Base-by-base conservation (phyloP, 2,797 vertebrate genomes). In the Thalassophryne amazonica region DNA sequence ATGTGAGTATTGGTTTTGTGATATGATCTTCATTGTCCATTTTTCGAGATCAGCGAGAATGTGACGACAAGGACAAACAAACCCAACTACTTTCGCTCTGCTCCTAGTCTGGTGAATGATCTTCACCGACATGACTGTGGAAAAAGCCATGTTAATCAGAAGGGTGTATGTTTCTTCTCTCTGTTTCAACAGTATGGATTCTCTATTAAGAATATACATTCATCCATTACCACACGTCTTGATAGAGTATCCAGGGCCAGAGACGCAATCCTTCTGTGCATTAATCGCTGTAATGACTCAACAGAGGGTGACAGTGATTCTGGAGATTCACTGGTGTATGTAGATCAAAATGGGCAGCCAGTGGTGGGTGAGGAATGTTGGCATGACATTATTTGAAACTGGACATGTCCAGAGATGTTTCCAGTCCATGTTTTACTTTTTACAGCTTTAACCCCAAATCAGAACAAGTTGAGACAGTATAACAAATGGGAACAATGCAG, bases 1-100 rank as follows among this genome's bases (percentile, higher is more conserved):
- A 60, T 28, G 76, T 80, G 41, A 13, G 73, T 76, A 74, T 84
- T 78, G 83, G 73, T 78, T 79, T 76, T 59, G 40, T 53, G 86
- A 89, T 89, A 87, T 78, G 65, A 88, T 89, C 86, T 86, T 60
- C 67, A 79, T 68, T 69, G 80, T 78, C 78, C 83, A 42, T 77
- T 81, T 84, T 82, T 79, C 80, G 83, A 87, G 84, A 85, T 86
- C 83, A 82, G 56, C 31, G 35, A 1, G 32, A 79, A 74, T 69
- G 42, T 37, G 20, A 49, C 66, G 65, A 72, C 86, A 83, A 81
- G 80, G 80, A 76, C 76, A 28, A 38, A 30, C 60, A 34, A 76
- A 75, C 65, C 57, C 48, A 78, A 74, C 60, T 73, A 55, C 69
- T 56, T 57, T 54, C 48, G 58, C 66, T 57, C 60, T 13, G 42